phyloP scores from a whole-genome alignment of 2,888 invertebrate species.

The Toxonevra muliebris region DNA sequence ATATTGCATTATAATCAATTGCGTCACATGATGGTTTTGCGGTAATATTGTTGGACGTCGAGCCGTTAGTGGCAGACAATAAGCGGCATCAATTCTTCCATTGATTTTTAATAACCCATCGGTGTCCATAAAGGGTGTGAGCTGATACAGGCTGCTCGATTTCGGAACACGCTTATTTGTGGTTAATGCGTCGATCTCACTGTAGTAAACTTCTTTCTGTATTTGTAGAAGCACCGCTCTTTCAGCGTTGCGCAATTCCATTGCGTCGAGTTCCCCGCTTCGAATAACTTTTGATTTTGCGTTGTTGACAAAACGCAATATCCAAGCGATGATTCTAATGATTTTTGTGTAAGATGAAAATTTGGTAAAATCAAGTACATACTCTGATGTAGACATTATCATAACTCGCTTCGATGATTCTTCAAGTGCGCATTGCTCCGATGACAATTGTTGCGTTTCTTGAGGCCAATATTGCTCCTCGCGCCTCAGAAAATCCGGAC shows the following conservation, averaged over 20 bases:
- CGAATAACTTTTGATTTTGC: not conserved
- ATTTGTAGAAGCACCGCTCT: not conserved
- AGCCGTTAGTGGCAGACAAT: constrained; percentile 26
- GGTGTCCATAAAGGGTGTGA: constrained; percentile 28
- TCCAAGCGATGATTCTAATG: constrained; percentile 42
- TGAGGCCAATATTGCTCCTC: constrained; percentile 17
- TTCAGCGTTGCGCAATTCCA: not conserved
- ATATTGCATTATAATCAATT: constrained; percentile 13
- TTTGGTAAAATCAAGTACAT: constrained; percentile 6
- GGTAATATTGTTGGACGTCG: constrained; percentile 25
- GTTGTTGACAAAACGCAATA: constrained; percentile 23
- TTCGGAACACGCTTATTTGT: not conserved
- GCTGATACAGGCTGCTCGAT: constrained; percentile 9
- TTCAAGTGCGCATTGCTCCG: constrained; percentile 10
- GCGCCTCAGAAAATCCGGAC: constrained; percentile 23
- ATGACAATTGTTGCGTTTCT: not conserved
- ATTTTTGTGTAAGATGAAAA: constrained; percentile 34
- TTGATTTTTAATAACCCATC: constrained; percentile 18
- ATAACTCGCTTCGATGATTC: not conserved
- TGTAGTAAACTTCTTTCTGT: constrained; percentile 5
- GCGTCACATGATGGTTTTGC: constrained; percentile 14
- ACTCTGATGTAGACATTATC: not conserved
- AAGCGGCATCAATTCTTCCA: constrained; percentile 33
- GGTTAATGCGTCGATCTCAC: constrained; percentile 20
- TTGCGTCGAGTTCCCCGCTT: not conserved